Base-by-base conservation (phyloP, 64 coral and sea anemone species). In the Stichodactyla mertensii region DNA sequence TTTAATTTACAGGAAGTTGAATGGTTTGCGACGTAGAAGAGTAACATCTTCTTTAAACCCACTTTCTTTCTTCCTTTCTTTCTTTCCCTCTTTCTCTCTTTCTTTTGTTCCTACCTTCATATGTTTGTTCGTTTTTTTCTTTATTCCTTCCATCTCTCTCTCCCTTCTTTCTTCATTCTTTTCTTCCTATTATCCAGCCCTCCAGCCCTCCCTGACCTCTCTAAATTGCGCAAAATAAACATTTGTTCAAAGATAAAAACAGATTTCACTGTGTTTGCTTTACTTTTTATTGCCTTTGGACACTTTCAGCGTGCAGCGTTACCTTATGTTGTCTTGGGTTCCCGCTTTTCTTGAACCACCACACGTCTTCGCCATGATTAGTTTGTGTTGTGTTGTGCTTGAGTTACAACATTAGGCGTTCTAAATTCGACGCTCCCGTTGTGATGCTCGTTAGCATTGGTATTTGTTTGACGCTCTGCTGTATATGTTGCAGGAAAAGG, bases 401-500 rank as follows among this genome's bases (percentile, higher is more conserved):
- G 58, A 61, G 58, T 61, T 61, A 45, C 36, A 45, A 45, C 36
- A 4, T 45, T 45, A 4, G 36, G 36, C 36, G 3, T 45, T 45
- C 36, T 45, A 45, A 45, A 45, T 45, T 45, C 36, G 36, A 45
- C 36, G 36, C 36, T 45, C 36, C 36, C 36, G 1, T 45, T 45
- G 36, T 45, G 36, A 45, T 45, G 36, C 58, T 61, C 11, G 0
- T 61, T 4, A 16, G 8, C 58, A 61, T 14, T 4, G 18, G 20
- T 66, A 66, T 66, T 66, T 66, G 19, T n/a, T 20, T 66, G 62
- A 66, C 62, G 5, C 20, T 6, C 2, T n/a, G 20, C 0, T 66
- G 19, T 5, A 22, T 74, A 5, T 74, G 16, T 51, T 71, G n/a
- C 61, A 98, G 95, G 95, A 98, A 64, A 98, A 98, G 61, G 95